Evolutionary conservation across 2,797 vertebrate genomes (phyloP).

Genomic region (Helostoma temminkii): DNA sequence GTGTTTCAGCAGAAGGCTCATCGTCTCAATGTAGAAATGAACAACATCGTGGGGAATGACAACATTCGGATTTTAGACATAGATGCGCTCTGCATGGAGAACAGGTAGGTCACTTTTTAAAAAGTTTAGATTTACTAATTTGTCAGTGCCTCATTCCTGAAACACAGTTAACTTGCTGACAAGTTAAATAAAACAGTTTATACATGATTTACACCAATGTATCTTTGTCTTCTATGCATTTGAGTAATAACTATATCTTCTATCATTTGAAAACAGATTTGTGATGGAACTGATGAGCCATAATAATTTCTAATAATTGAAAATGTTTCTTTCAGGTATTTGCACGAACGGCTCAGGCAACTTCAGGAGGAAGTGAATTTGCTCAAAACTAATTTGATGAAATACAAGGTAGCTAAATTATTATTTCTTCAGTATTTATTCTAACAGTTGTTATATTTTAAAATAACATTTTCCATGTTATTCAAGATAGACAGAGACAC

Average conservation of each 20-base stretch:
- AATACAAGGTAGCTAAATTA: constrained; percentile 91
- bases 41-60: constrained; percentile 92
- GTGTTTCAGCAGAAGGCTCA: constrained; percentile 96
- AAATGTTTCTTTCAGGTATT: constrained; percentile 87
- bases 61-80: constrained; percentile 92
- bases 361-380: constrained; percentile 94
- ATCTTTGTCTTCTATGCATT: neutral
- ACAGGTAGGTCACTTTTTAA: constrained; percentile 83
- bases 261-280: neutral
- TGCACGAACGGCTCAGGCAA: constrained; percentile 94
- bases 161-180: neutral
- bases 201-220: too few relatives aligned
- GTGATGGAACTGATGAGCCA: neutral
- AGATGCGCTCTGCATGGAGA: constrained; percentile 98
- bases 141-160: too few relatives aligned
- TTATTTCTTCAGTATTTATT: neutral
- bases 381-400: constrained; percentile 93
- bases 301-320: neutral
- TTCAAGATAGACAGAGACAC: too few relatives aligned
- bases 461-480: too few relatives aligned
- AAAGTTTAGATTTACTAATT: too few relatives aligned
- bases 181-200: too few relatives aligned
- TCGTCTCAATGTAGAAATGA: constrained; percentile 95
- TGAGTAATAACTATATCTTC: neutral
- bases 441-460: too few relatives aligned